Percentiles rank a stretch among this genome's conserved stretches.
Evolutionary conservation across 2,888 invertebrate genomes (phyloP).

Genomic region (Polydesmus complanatus): DNA sequence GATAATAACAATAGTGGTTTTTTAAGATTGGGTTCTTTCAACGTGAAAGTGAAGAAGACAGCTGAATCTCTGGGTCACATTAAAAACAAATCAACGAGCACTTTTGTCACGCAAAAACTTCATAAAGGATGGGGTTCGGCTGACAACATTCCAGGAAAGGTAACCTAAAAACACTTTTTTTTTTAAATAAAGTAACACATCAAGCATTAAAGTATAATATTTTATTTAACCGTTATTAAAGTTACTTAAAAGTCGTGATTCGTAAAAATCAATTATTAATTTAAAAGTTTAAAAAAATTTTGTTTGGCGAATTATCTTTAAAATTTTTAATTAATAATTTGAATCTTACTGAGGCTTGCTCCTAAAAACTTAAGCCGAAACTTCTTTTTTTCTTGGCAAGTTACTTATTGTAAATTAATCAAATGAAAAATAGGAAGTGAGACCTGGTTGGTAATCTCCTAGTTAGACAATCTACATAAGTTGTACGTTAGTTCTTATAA

Average conservation of each 20-base stretch:
- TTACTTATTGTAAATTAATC: not conserved
- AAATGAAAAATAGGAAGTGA: not conserved
- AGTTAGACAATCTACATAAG: not conserved
- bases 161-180: not conserved
- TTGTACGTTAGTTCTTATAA: not conserved
- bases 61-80: conserved; percentile 66
- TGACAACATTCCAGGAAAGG: conserved; percentile 50
- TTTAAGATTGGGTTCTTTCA: conserved; percentile 78
- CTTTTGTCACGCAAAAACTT: conserved; percentile 34
- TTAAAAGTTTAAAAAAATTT: no score
- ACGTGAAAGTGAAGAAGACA: conserved; percentile 81
- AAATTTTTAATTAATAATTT: no score
- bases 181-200: not conserved
- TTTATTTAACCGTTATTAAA: no score
- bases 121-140: conserved; percentile 83
- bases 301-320: no score
- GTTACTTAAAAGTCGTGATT: no score
- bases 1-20: conserved; percentile 42
- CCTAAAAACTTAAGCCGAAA: no score
- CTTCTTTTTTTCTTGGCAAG: not conserved
- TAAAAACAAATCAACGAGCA: conserved; percentile 27
- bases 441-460: not conserved
- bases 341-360: no score
- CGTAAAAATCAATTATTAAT: no score
- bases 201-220: no score